These are phyloP conservation scores for Nothocercus julius DNA, from an alignment of 2,113 vertebrate species.

Conservation along the genomic window DNA sequence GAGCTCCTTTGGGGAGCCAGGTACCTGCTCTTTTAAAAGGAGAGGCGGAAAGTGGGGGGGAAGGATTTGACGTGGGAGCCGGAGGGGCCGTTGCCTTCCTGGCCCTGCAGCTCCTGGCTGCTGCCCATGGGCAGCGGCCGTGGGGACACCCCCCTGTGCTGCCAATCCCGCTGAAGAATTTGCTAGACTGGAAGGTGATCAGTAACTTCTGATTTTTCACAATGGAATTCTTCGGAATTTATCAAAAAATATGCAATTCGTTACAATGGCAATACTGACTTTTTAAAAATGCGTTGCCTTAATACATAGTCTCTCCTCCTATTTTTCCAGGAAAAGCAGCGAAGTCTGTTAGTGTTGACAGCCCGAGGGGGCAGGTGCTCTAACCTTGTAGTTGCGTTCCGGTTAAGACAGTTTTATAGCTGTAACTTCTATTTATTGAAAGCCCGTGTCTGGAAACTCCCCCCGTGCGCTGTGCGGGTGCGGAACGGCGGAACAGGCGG, in stretches of 20 bases:
- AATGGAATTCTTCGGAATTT: conserved; percentile 5
- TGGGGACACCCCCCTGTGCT: conserved; percentile 55
- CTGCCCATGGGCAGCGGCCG: background rate
- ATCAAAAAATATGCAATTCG: background rate
- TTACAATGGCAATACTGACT: conserved; percentile 11
- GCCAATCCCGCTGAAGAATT: conserved; percentile 18
- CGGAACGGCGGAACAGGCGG: too few species aligned
- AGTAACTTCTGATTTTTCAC: conserved; percentile 34
- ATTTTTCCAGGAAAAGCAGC: background rate
- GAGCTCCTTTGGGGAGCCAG: conserved; percentile 19
- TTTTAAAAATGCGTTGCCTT: conserved; percentile 52
- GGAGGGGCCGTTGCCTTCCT: background rate
- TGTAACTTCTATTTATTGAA: conserved; percentile 12
- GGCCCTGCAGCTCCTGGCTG: background rate
- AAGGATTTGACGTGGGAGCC: background rate
- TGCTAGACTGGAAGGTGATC: conserved; percentile 25
- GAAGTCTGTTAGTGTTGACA: background rate
- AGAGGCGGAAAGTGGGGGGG: background rate
- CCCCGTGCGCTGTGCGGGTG: background rate
- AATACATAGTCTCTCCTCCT: conserved; percentile 1
- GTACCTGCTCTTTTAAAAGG: background rate
- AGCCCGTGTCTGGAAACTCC: background rate
- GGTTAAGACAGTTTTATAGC: background rate
- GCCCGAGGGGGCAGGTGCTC: background rate
- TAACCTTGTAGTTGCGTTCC: background rate